Evolutionary conservation across 2,113 vertebrate genomes (phyloP), one percentile per base, ranked within the genome.

Genomic region (Spheniscus mendiculus): DNA sequence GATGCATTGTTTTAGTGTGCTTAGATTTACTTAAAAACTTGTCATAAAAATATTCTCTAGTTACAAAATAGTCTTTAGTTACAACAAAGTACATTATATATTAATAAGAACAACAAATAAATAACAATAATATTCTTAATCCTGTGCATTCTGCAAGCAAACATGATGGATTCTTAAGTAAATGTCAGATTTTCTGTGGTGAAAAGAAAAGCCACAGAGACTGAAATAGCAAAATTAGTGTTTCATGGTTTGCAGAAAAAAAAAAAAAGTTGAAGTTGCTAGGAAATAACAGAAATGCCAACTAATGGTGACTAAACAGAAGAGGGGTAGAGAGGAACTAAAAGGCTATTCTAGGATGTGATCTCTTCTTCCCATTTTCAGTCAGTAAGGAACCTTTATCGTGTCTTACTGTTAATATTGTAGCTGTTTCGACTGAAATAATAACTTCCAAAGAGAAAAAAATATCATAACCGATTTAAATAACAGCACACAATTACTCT

Each of bases 1-100:
- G 95, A 95, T 58, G 70, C 55, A 94, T 91, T 98, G 96, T 98
- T 90, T 94, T 53, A 40, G 26, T 45, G 53, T 67, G 63, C 91
- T 94, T 83, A 72, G 12, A 95, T 82, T 96, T 89, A 83, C 38
- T 88, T 82, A 79, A 94, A 95, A 90, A 89, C 19, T 69, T 73
- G 21, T 56, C 45, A 77, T 78, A 84, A 93, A 90, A 80, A 87
- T 71, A 89, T 72, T 87, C 40, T 29, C 72, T 38, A 70, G n/a
- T 53, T 66, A 86, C 27, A 86, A 92, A 88, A 80, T 62, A 86
- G 10, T 77, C 63, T 80, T 83, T 40, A 83, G 34, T 72, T 87
- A 80, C 22, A 96, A 89, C 3, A 69, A 88, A 79, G 30, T n/a
- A 87, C 3, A 8, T 47, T 81, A 66, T 56, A 49, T 47, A 49